These are phyloP conservation scores for Pelobates cultripes DNA, from an alignment of 2,797 vertebrate genomes.

Conservation along the genomic window DNA sequence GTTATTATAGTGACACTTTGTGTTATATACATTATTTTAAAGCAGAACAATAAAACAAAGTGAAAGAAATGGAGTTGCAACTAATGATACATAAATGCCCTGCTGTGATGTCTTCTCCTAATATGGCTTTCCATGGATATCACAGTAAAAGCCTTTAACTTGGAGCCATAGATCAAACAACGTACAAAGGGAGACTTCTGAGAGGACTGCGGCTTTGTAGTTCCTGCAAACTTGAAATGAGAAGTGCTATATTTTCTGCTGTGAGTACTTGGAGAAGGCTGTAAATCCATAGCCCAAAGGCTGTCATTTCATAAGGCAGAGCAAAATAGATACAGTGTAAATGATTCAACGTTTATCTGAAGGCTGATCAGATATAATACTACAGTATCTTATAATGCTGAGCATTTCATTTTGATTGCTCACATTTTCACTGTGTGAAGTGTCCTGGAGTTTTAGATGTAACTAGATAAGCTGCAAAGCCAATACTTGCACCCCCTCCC, in stretches of 20 bases:
- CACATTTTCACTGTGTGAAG: neutral
- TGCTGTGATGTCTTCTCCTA: neutral
- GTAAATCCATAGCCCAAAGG: neutral
- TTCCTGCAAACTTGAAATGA: conserved; percentile 15
- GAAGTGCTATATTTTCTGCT: conserved; percentile 21
- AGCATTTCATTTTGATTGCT: neutral
- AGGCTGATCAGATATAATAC: neutral
- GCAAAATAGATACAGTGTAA: conserved; percentile 20
- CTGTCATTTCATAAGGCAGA: conserved; percentile 23
- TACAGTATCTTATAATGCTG: neutral
- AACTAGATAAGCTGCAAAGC: too few species aligned
- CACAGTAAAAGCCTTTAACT: conserved; percentile 29
- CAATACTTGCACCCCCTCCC: too few species aligned
- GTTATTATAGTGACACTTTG: neutral
- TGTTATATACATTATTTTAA: neutral
- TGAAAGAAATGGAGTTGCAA: neutral
- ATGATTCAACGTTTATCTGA: neutral
- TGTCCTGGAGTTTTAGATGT: neutral
- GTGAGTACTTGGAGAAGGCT: conserved; percentile 17
- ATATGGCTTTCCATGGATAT: conserved; percentile 26
- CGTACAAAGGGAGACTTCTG: conserved; percentile 24
- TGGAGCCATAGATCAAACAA: conserved; percentile 35
- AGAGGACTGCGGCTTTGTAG: conserved; percentile 14
- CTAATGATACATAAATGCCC: conserved; percentile 10
- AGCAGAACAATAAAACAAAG: neutral